phyloP scores from a whole-genome alignment of 2,888 invertebrate species.

The Pecten maximus region DNA sequence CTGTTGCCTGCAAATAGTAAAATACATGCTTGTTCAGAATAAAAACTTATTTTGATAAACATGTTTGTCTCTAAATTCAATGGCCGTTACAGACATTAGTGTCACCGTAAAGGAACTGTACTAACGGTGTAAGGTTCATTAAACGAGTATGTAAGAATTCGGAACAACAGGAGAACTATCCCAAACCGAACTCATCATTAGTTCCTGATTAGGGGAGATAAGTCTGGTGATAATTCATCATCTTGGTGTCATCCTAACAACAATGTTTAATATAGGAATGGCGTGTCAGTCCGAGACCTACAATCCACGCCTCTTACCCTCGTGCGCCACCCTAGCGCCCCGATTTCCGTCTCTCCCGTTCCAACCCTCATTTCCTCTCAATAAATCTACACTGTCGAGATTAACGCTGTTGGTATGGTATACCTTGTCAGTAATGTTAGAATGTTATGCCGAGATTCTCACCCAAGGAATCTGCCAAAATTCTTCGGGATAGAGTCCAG shows the following conservation, averaged over 20 bases:
- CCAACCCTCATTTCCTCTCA: background rate
- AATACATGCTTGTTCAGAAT: background rate
- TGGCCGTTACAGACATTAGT: background rate
- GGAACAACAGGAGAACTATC: background rate
- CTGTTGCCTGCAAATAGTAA: background rate
- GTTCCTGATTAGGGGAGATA: background rate
- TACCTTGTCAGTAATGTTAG: background rate
- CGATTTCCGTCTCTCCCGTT: background rate
- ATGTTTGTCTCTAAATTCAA: background rate
- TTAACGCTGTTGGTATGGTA: background rate
- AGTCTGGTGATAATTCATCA: constrained; percentile 4
- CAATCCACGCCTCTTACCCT: background rate
- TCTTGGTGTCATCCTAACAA: background rate
- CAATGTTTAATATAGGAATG: background rate
- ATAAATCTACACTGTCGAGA: background rate
- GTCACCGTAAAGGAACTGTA: background rate
- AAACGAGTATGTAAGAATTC: background rate
- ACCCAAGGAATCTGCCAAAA: background rate
- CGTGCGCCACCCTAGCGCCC: background rate
- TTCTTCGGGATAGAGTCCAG: constrained; percentile 8
- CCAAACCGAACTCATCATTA: background rate
- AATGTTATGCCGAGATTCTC: constrained; percentile 7
- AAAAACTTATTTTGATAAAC: background rate
- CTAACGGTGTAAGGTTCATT: background rate
- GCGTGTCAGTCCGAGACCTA: background rate